Evolutionary conservation across 2,888 invertebrate species (phyloP).

Genomic region (Malthinus flaveolus): DNA sequence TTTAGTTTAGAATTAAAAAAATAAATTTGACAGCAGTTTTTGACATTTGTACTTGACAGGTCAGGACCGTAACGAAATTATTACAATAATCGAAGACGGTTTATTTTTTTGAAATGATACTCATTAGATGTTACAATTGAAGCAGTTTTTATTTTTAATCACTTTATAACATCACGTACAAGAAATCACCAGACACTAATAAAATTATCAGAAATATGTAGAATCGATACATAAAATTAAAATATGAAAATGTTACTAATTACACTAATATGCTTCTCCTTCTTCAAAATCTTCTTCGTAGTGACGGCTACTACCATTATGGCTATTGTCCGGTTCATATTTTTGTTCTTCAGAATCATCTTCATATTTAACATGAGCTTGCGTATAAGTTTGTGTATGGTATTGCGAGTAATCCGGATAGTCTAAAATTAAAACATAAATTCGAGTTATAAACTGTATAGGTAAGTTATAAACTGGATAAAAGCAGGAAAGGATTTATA

Average conservation of each 20-base stretch:
- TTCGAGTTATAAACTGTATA: neutral
- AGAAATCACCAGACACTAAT: too few species aligned
- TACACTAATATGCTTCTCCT: constrained; percentile 52
- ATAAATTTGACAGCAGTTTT: too few species aligned
- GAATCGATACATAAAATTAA: too few species aligned
- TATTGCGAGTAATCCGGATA: constrained; percentile 73
- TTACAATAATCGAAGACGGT: too few species aligned
- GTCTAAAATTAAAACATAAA: constrained; percentile 56
- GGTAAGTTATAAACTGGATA: neutral
- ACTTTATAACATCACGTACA: too few species aligned
- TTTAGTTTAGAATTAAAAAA: too few species aligned
- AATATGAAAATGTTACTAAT: neutral
- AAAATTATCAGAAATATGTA: too few species aligned
- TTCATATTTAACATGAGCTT: constrained; percentile 70
- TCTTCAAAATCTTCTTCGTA: constrained; percentile 54
- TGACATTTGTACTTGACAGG: too few species aligned
- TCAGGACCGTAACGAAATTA: too few species aligned
- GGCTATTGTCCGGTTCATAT: constrained; percentile 64
- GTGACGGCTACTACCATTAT: constrained; percentile 52
- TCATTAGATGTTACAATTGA: too few species aligned
- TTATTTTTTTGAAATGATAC: too few species aligned
- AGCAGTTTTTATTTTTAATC: too few species aligned
- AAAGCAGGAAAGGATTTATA: constrained; percentile 2
- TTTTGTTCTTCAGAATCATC: constrained; percentile 72
- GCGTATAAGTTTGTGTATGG: constrained; percentile 61